phyloP scores from a whole-genome alignment of 2,888 invertebrate genomes.

The Steinernema scapterisci region DNA sequence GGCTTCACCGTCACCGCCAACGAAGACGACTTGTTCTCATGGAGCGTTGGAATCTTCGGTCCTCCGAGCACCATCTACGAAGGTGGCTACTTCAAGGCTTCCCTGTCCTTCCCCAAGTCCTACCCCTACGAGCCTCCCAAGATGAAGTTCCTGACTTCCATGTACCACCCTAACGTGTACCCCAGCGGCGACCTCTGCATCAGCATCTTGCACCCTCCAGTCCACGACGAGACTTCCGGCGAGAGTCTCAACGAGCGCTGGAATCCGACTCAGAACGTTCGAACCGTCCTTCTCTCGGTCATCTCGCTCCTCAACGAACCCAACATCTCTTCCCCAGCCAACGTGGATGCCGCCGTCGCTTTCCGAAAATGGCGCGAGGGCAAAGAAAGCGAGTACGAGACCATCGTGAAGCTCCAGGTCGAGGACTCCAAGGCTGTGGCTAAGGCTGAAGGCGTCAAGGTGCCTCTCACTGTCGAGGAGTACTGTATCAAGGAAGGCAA shows the following conservation, averaged over 20 bases:
- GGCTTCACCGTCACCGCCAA: slow-evolving; percentile 66
- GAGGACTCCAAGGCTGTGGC: slow-evolving; percentile 10
- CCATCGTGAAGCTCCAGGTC: slow-evolving; percentile 73
- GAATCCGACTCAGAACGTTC: slow-evolving; percentile 99
- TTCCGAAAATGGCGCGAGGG: slow-evolving; percentile 72
- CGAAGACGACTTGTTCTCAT: slow-evolving; percentile 98
- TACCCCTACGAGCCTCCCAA: slow-evolving; percentile 99
- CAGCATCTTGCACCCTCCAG: slow-evolving; percentile 97
- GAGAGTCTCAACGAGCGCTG: slow-evolving; percentile 98
- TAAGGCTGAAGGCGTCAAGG: background rate
- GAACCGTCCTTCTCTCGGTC: slow-evolving; percentile 92
- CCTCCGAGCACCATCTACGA: slow-evolving; percentile 75
- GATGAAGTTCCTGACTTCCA: slow-evolving; percentile 95
- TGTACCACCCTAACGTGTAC: slow-evolving; percentile 99
- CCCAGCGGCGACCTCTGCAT: slow-evolving; percentile 95
- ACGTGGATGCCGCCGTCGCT: slow-evolving; percentile 99
- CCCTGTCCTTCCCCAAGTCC: slow-evolving; percentile 96
- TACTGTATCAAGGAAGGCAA: slow-evolving; percentile 85
- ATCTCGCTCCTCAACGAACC: slow-evolving; percentile 98
- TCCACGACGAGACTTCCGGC: slow-evolving; percentile 98
- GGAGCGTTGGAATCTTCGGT: slow-evolving; percentile 99
- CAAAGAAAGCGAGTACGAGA: background rate
- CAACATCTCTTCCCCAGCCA: slow-evolving; percentile 98
- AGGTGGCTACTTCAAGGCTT: slow-evolving; percentile 77
- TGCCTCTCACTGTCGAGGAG: slow-evolving; percentile 85